Evolutionary conservation across 2,888 invertebrate genomes (phyloP), one percentile per base, ranked within the genome.

Genomic region (Eustalomyia histrio): DNA sequence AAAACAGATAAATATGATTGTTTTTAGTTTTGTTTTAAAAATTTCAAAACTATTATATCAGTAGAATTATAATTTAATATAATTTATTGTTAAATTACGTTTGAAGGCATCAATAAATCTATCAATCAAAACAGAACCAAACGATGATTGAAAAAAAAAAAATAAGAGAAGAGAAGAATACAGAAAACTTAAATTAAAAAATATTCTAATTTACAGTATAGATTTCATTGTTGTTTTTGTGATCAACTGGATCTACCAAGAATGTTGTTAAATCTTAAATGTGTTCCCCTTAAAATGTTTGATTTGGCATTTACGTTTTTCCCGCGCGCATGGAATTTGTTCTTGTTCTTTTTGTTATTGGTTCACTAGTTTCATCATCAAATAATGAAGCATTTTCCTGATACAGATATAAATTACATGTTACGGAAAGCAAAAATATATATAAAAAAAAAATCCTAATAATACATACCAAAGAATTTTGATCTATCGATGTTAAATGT

Each of bases 281-380:
- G 1, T 24, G 4, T 39, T 39, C 39, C 14, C 10, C 2, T 39
- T 29, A 29, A 6, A 29, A 4, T 29, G 29, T 39, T 2, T 47
- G 3, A 3, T 47, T 47, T n/a, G 43, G n/a, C 18, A 68, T 76
- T 80, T 82, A 82, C 82, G 82, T 82, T 85, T 87, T 84, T 80
- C 85, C 82, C 80, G 82, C 39, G 60, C 81, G 83, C 35, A 83
- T 74, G 43, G 85, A 76, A 55, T 84, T 86, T 67, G 87, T 85
- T 64, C 88, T 88, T 63, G 87, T 85, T 73, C 88, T 80, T 84
- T 88, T 88, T 35, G 85, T 79, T 75, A 83, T 65, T 17, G 88
- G 88, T 78, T 87, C 89, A 64, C 85, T 86, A 73, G 87, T 84
- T 21, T 87, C 86, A 47, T 86, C 80, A 80, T 84, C 84, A 74